A percentile compares a stretch with the other conserved stretches of the same genome.
phyloP scores from a whole-genome alignment of 53 echinoderm and acorn worm genomes.

The Luidia sarsii region DNA sequence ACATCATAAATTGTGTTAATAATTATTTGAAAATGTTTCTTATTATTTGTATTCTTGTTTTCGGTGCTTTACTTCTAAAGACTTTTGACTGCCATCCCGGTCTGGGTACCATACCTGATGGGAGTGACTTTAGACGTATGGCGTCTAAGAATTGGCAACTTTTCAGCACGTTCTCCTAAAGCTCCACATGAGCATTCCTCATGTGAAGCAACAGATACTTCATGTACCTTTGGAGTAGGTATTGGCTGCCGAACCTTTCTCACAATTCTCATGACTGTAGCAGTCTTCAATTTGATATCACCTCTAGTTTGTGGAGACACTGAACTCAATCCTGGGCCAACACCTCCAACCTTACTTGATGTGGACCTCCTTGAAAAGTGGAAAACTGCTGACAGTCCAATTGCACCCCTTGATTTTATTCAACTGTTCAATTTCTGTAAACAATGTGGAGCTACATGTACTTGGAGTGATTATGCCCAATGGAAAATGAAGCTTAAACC shows the following conservation, averaged over 20 bases:
- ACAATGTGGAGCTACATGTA: neutral
- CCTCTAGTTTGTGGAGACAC: neutral
- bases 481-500: neutral
- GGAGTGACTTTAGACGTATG: conserved; percentile 4
- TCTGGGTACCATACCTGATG: too few relatives aligned
- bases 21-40: too few relatives aligned
- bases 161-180: neutral
- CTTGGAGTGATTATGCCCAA: neutral
- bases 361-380: neutral
- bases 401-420: neutral
- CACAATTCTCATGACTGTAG: neutral
- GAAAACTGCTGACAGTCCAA: neutral
- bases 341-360: neutral
- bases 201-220: neutral
- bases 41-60: too few relatives aligned
- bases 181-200: too few relatives aligned
- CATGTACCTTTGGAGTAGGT: too few relatives aligned
- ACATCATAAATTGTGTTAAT: too few relatives aligned
- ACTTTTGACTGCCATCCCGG: too few relatives aligned
- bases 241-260: too few relatives aligned
- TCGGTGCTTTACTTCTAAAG: too few relatives aligned
- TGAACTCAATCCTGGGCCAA: neutral
- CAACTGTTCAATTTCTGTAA: neutral
- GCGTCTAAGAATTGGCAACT: neutral
- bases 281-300: neutral